Conservation (phyloP, 2,113 vertebrate genomes). For the Cranoglanis bouderius region DNA sequence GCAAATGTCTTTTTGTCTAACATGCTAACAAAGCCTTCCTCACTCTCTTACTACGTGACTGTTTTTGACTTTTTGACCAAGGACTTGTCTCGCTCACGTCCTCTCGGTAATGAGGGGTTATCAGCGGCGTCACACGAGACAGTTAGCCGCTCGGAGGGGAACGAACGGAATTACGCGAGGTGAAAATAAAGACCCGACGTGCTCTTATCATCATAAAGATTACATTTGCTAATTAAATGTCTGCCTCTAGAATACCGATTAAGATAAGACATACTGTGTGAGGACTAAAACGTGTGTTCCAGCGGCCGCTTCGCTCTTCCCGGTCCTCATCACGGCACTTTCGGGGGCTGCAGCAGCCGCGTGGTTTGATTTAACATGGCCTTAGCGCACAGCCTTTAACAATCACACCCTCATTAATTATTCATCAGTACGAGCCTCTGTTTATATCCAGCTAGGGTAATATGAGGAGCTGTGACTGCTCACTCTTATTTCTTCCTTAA, state of each 20-base stretch:
- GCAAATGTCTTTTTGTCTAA: neutral
- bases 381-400: constrained; percentile 8
- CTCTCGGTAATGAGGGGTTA: constrained; percentile 25
- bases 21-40: neutral
- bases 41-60: neutral
- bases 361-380: constrained; percentile 25
- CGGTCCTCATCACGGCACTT: neutral
- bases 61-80: constrained; percentile 17
- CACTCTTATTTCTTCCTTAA: constrained; percentile 6
- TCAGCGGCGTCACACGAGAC: neutral
- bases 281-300: neutral
- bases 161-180: neutral
- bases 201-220: constrained; percentile 42
- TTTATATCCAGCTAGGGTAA: neutral
- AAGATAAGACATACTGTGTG: constrained; percentile 8
- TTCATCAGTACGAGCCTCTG: neutral
- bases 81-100: neutral
- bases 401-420: constrained; percentile 22
- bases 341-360: neutral
- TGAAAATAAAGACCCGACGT: constrained; percentile 19
- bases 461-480: neutral
- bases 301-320: neutral
- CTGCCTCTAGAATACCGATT: constrained; percentile 37
- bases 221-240: constrained; percentile 43
- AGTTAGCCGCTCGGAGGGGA: neutral